Evolutionary conservation across 2,113 vertebrate genomes (phyloP).

Genomic region (Myiagra hebetior): DNA sequence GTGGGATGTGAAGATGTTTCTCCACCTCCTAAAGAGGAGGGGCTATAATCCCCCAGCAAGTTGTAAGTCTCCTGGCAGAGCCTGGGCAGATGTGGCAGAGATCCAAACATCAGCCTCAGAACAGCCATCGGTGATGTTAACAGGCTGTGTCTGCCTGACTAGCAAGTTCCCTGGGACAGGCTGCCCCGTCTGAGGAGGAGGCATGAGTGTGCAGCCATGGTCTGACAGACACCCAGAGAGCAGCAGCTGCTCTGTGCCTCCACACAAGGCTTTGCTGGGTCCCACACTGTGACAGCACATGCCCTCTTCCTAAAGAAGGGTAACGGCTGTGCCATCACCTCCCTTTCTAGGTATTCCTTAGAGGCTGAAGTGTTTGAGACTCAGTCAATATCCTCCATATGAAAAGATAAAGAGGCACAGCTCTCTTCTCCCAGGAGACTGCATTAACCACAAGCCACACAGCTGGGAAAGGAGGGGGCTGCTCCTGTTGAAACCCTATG

Average conservation of each 20-base stretch:
- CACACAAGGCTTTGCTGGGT: neutral
- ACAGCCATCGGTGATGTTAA: accelerated
- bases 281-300: accelerated
- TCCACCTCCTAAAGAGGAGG: neutral
- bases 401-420: neutral
- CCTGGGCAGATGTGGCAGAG: neutral
- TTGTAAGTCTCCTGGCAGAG: neutral
- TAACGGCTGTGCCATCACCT: neutral
- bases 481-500: neutral
- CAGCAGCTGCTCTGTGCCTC: neutral
- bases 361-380: neutral
- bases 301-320: neutral
- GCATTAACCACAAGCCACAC: slow-evolving; percentile 4
- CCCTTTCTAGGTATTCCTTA: neutral
- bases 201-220: accelerated
- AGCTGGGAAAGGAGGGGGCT: slow-evolving; percentile 28
- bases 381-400: neutral
- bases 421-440: neutral
- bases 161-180: neutral
- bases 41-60: neutral
- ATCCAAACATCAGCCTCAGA: neutral
- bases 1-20: neutral
- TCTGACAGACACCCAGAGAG: neutral
- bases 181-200: neutral
- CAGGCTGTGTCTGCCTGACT: neutral